These are phyloP conservation scores for Ctenochaetus hawaiiensis DNA, from an alignment of 2,797 vertebrate genomes.

Conservation along the genomic window DNA sequence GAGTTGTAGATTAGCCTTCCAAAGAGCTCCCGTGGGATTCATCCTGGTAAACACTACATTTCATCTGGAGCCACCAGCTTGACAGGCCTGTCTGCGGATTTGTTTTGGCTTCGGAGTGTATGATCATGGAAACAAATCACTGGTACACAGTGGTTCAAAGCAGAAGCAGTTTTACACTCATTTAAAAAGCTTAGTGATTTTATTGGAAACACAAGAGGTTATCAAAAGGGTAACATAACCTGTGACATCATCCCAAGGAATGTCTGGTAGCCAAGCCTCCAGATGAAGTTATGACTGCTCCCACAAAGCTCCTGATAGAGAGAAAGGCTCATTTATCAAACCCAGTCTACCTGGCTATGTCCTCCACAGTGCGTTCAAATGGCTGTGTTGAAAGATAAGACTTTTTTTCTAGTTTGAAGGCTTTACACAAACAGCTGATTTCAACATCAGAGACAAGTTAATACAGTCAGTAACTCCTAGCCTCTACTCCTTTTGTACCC, in stretches of 20 bases:
- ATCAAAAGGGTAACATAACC: slow-evolving; percentile 38
- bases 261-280: slow-evolving; percentile 35
- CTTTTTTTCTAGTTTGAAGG: slow-evolving; percentile 16
- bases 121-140: slow-evolving; percentile 70
- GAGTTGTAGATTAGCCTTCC: slow-evolving; percentile 74
- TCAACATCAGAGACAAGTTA: slow-evolving; percentile 41
- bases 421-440: slow-evolving; percentile 46
- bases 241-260: slow-evolving; percentile 46
- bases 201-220: slow-evolving; percentile 46
- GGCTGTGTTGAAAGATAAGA: slow-evolving; percentile 23
- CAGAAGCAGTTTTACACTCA: slow-evolving; percentile 32
- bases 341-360: slow-evolving; percentile 37
- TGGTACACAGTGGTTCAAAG: slow-evolving; percentile 43
- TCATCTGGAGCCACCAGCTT: slow-evolving; percentile 72
- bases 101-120: slow-evolving; percentile 61
- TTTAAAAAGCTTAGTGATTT: slow-evolving; percentile 51
- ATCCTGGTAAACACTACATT: slow-evolving; percentile 75
- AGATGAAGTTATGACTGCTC: slow-evolving; percentile 43
- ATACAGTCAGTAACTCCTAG: slow-evolving; percentile 45
- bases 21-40: slow-evolving; percentile 71
- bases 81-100: slow-evolving; percentile 70
- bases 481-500: slow-evolving; percentile 44
- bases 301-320: slow-evolving; percentile 42
- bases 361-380: slow-evolving; percentile 14
- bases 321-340: slow-evolving; percentile 58